Evolutionary conservation across 1,140 invertebrate genomes (phyloP), one percentile per base, ranked within the genome.

Genomic region (Carposina sasakii): DNA sequence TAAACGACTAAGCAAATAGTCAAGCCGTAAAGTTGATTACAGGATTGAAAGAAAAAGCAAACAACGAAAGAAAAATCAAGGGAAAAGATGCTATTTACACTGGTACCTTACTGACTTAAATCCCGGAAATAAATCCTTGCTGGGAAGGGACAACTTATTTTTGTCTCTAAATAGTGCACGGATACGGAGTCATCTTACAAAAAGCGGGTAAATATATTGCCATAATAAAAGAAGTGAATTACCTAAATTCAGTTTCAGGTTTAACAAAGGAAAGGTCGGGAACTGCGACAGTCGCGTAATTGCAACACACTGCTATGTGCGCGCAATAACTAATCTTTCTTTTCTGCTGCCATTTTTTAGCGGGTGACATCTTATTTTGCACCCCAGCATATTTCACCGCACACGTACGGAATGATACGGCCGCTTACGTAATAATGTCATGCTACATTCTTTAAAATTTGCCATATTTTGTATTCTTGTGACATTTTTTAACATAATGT

Each of bases 21-120:
- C 57, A 62, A 64, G 51, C 57, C 66, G 53, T 62, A 72, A 72
- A 73, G 66, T 67, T 71, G 62, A 73, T 71, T 76, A 71, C 56
- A 42, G 55, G 57, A 73, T 71, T 62, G 63, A 67, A 63, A 58
- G 66, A 65, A 72, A 67, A 52, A 70, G 70, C 60, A 70, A 68
- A 76, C 64, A 71, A 52, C 60, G 59, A 57, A 60, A 61, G 56
- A 62, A 69, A 67, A 70, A 70, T 60, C 59, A 63, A 64, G 51
- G 56, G 54, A 63, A 51, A 59, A 60, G 51, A 49, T 61, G 45
- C 43, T 65, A 19, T 75, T 71, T 71, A 57, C 59, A 54, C 49
- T 62, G 19, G 19, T 57, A 60, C n/a, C n/a, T n/a, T n/a, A n/a
- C 53, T 62, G 60, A 60, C 58, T 60, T 39, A 55, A 67, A 60